These are phyloP conservation scores for Chalcis sispes DNA, from an alignment of 2,888 invertebrate species.

Conservation along the genomic window DNA sequence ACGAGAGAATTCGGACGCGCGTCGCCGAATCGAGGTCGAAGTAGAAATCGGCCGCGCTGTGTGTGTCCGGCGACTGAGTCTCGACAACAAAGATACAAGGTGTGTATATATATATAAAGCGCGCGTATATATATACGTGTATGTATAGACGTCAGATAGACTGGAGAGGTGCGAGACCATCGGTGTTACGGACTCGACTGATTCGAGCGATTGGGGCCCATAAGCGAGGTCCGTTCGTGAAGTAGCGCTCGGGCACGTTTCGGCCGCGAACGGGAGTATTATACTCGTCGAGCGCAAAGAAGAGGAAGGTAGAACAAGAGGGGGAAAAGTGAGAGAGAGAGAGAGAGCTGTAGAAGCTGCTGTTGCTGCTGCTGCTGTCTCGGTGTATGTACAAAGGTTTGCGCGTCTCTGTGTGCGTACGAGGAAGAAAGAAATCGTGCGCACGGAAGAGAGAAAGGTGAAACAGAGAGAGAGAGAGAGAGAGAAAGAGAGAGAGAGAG, in stretches of 20 bases:
- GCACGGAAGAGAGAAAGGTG: constrained; percentile 48
- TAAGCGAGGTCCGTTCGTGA: constrained; percentile 60
- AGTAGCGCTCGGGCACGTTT: constrained; percentile 15
- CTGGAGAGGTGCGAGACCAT: constrained; percentile 58
- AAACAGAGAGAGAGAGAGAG: constrained; percentile 37
- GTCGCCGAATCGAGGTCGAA: constrained; percentile 61
- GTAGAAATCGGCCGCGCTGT: constrained; percentile 51
- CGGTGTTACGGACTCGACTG: constrained; percentile 68
- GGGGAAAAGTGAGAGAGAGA: neutral
- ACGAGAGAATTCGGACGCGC: neutral
- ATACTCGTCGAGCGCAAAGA: too few species aligned
- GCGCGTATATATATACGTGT: neutral
- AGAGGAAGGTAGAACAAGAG: too few species aligned
- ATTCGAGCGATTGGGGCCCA: constrained; percentile 63
- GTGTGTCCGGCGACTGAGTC: neutral
- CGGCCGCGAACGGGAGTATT: too few species aligned
- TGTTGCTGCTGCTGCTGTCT: neutral
- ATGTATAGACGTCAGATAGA: neutral
- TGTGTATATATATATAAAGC: neutral
- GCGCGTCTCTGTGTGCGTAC: too few species aligned
- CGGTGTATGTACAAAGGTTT: neutral
- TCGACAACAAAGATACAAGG: neutral
- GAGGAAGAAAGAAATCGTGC: too few species aligned
- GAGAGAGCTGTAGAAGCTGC: constrained; percentile 62
- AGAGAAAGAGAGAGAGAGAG: constrained; percentile 52